Percentiles rank a stretch among this genome's conserved stretches.
These are phyloP conservation scores for Lacerta bilineata DNA, from an alignment of 2,797 vertebrate genomes.

Conservation along the genomic window DNA sequence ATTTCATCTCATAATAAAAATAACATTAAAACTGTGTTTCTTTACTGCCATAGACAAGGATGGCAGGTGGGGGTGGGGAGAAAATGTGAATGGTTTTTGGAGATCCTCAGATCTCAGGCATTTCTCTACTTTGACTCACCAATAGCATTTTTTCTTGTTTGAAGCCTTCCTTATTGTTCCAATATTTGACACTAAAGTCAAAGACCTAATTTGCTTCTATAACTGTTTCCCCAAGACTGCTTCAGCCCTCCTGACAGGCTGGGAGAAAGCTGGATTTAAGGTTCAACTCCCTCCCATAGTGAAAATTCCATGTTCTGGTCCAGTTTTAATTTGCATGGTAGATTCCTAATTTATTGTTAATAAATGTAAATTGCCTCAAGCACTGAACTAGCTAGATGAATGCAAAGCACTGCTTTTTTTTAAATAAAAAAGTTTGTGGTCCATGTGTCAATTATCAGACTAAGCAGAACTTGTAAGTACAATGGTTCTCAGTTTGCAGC, in stretches of 20 bases:
- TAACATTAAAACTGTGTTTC: neutral
- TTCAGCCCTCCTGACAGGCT: neutral
- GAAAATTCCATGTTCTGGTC: neutral
- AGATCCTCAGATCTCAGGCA: neutral
- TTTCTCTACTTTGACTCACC: too few relatives aligned
- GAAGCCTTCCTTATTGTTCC: neutral
- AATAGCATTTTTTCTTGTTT: neutral
- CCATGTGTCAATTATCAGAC: neutral
- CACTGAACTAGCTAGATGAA: neutral
- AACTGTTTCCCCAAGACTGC: neutral
- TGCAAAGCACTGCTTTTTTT: neutral
- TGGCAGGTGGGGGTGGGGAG: neutral
- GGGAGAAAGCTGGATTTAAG: neutral
- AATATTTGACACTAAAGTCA: neutral
- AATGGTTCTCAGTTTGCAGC: neutral
- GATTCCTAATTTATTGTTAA: neutral
- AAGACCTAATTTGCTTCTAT: neutral
- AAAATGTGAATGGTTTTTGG: neutral
- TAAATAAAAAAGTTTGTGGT: neutral
- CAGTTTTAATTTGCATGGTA: neutral
- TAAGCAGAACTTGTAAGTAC: neutral
- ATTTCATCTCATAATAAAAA: neutral
- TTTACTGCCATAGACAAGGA: neutral
- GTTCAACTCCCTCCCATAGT: neutral
- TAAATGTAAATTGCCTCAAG: neutral